Evolutionary conservation across 2,113 vertebrate genomes (phyloP).

Genomic region (Sula dactylatra): DNA sequence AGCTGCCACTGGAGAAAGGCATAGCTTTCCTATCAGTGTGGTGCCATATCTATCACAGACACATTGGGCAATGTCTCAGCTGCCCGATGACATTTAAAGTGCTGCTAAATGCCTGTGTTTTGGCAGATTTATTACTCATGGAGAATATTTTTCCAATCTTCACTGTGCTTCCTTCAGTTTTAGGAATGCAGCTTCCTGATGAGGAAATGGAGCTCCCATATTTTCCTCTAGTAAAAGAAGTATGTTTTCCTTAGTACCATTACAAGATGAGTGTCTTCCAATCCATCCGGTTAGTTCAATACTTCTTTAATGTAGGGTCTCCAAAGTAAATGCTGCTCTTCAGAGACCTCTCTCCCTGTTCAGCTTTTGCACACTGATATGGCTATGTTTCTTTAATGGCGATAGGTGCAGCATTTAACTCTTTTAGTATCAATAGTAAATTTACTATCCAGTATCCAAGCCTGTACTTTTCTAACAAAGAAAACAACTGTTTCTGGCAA

Average conservation of each 20-base stretch:
- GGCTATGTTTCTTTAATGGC: neutral
- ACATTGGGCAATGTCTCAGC: neutral
- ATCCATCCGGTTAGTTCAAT: neutral
- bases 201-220: neutral
- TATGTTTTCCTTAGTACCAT: neutral
- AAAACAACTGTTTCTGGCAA: neutral
- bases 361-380: neutral
- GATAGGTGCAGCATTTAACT: neutral
- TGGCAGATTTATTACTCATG: neutral
- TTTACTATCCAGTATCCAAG: neutral
- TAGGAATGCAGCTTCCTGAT: neutral
- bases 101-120: neutral
- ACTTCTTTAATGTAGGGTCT: neutral
- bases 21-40: neutral
- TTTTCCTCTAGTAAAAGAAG: neutral
- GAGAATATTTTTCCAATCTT: neutral
- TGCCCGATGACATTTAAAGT: neutral
- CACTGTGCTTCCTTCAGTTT: neutral
- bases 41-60: neutral
- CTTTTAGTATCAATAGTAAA: neutral
- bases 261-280: neutral
- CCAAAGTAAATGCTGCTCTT: neutral
- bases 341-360: neutral
- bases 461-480: neutral
- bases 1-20: neutral